Conservation (phyloP, 2,888 invertebrate species). For the Trachelus stipa region DNA sequence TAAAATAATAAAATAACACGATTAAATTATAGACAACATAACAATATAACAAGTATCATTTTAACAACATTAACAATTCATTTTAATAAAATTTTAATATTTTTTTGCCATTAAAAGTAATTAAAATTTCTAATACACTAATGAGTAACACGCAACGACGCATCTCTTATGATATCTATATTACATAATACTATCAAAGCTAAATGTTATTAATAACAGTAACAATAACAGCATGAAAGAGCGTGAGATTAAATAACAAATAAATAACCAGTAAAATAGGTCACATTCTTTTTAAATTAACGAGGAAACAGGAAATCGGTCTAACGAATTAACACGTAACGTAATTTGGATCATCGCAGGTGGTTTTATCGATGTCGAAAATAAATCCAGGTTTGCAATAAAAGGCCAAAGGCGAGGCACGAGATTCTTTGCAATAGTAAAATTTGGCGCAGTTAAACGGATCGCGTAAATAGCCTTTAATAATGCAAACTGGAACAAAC, state of each 20-base stretch:
- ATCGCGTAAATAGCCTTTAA: constrained; percentile 42
- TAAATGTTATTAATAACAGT: too few species aligned
- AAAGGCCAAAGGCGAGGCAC: constrained; percentile 30
- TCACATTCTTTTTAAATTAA: not conserved
- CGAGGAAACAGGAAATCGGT: not conserved
- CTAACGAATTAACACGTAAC: constrained; percentile 36
- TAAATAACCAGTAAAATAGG: not conserved
- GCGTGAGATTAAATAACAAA: not conserved
- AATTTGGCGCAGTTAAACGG: constrained; percentile 49
- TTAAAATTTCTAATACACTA: not conserved
- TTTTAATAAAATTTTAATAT: too few species aligned
- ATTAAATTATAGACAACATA: not conserved
- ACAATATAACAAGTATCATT: not conserved
- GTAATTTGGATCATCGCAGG: constrained; percentile 29
- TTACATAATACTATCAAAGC: not conserved
- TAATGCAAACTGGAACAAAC: constrained; percentile 35
- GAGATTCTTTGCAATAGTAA: constrained; percentile 32
- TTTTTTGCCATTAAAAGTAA: not conserved
- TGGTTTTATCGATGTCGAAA: constrained; percentile 34
- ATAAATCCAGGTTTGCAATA: constrained; percentile 38
- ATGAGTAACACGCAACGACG: not conserved
- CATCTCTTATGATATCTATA: not conserved
- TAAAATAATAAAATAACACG: not conserved
- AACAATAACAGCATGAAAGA: too few species aligned
- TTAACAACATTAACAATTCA: not conserved